These are phyloP conservation scores for Penaeus indicus DNA, from an alignment of 1,140 invertebrate species.

Conservation along the genomic window DNA sequence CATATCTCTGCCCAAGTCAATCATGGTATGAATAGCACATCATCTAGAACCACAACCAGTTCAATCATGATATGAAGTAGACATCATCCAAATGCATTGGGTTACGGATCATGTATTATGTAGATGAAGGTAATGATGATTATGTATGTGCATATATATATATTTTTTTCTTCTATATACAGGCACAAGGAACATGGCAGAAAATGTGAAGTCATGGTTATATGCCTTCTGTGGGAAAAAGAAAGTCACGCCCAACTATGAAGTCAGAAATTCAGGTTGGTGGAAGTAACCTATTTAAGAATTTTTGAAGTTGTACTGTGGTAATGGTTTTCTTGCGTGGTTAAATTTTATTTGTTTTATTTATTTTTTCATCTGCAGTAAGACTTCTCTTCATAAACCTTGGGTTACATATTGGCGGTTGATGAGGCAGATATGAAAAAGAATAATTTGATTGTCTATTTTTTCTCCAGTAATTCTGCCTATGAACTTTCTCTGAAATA, in stretches of 20 bases:
- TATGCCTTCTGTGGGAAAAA: slow-evolving; percentile 90
- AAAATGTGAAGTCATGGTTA: slow-evolving; percentile 82
- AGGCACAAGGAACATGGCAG: slow-evolving; percentile 41
- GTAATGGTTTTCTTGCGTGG: slow-evolving; percentile 6
- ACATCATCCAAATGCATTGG: too few relatives aligned
- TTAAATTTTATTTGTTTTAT: slow-evolving; percentile 13
- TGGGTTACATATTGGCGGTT: too few relatives aligned
- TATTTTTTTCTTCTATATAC: not conserved
- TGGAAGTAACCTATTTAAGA: slow-evolving; percentile 5
- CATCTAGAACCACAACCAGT: too few relatives aligned
- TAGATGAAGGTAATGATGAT: too few relatives aligned
- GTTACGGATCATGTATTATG: too few relatives aligned
- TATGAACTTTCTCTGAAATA: too few relatives aligned
- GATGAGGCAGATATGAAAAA: too few relatives aligned
- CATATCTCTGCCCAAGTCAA: too few relatives aligned
- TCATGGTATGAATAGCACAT: too few relatives aligned
- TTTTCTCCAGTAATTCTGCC: not conserved
- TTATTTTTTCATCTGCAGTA: not conserved
- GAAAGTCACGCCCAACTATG: slow-evolving; percentile 82
- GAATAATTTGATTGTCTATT: too few relatives aligned
- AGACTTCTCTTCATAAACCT: not conserved
- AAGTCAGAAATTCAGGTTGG: slow-evolving; percentile 84
- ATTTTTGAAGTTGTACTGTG: slow-evolving; percentile 48
- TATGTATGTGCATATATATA: too few relatives aligned
- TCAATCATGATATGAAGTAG: too few relatives aligned